A percentile compares a stretch with the other conserved stretches of the same genome.
These are phyloP conservation scores for Myzus persicae DNA, from an alignment of 1,140 invertebrate genomes.

Conservation along the genomic window DNA sequence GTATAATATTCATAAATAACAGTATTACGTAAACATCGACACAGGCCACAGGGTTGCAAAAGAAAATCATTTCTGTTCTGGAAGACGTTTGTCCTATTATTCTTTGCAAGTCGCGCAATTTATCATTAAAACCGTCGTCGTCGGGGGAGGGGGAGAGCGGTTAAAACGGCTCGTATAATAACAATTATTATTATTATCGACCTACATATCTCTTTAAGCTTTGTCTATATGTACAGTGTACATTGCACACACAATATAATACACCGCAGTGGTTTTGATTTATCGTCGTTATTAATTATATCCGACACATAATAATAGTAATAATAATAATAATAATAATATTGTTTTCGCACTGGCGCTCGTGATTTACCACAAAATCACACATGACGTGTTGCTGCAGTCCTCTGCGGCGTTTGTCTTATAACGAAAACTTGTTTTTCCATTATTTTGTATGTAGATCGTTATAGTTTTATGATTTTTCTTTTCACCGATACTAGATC, in stretches of 20 bases:
- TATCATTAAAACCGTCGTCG: not conserved
- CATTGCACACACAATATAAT: not conserved
- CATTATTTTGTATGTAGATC: not conserved
- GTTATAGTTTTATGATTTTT: no score
- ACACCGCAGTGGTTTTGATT: not conserved
- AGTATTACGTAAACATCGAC: not conserved
- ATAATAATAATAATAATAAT: not conserved
- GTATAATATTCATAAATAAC: not conserved
- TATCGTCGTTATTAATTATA: conserved; percentile 35
- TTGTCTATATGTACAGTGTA: not conserved
- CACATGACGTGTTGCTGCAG: not conserved
- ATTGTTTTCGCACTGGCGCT: not conserved
- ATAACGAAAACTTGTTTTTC: not conserved
- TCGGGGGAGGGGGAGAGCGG: not conserved
- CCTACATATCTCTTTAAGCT: not conserved
- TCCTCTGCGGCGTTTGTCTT: not conserved
- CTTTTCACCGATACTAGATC: no score
- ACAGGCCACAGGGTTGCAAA: not conserved
- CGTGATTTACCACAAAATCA: not conserved
- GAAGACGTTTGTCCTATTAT: not conserved
- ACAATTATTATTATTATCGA: conserved; percentile 23
- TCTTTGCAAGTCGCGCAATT: not conserved
- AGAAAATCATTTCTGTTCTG: not conserved
- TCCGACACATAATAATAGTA: not conserved
- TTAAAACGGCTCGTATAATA: not conserved